Conservation (phyloP, 1,140 invertebrate species). For the Drepana arcuata region DNA sequence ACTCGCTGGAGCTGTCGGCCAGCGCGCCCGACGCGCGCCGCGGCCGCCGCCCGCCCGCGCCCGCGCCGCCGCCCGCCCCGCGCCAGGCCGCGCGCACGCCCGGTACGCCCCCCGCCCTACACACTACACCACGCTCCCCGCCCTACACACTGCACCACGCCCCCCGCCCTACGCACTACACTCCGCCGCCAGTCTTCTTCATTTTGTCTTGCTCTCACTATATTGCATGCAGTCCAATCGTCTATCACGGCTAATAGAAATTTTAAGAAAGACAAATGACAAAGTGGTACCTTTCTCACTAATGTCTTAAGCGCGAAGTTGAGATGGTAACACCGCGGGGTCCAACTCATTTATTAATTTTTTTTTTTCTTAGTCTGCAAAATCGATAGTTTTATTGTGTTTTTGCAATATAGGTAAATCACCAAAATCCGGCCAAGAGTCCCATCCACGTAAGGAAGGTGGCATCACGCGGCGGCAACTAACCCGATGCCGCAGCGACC, state of each 20-base stretch:
- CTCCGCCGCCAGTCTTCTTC: not conserved
- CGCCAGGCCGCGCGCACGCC: constrained; percentile 23
- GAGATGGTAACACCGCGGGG: no score
- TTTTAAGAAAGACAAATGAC: no score
- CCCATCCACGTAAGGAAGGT: constrained; percentile 37
- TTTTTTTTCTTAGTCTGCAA: no score
- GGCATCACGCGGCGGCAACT: constrained; percentile 35
- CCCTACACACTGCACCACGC: not conserved
- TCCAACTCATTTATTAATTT: no score
- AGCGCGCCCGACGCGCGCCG: constrained; percentile 9
- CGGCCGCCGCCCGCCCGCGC: constrained; percentile 17
- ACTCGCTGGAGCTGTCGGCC: constrained; percentile 87
- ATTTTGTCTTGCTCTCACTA: no score
- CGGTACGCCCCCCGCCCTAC: constrained; percentile 11
- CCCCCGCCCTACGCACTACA: not conserved
- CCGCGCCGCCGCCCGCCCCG: constrained; percentile 15
- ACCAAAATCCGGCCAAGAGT: constrained; percentile 34
- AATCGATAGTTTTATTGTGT: no score
- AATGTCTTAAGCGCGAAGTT: no score
- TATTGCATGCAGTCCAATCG: no score
- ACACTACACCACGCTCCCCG: not conserved
- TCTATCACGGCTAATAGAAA: no score
- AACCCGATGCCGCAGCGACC: constrained; percentile 56
- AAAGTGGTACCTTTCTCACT: no score
- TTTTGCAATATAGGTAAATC: constrained; percentile 64